phyloP scores from a whole-genome alignment of 2,113 vertebrate species.

The Boulengeromyrus knoepffleri region DNA sequence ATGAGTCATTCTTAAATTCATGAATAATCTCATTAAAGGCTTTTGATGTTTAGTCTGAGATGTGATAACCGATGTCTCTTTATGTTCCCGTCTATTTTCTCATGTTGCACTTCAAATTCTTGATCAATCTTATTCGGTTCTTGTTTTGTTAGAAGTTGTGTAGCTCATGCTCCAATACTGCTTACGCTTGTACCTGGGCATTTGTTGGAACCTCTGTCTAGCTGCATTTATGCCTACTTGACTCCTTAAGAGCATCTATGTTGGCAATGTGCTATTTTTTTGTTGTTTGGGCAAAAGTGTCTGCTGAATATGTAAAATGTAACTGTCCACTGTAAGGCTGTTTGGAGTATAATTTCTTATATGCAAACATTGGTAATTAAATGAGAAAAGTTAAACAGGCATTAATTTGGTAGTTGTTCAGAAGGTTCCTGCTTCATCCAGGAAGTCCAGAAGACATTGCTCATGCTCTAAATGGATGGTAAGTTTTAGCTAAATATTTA shows the following conservation, averaged over 20 bases:
- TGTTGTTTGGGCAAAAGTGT: neutral
- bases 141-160: neutral
- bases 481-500: neutral
- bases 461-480: neutral
- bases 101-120: neutral
- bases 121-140: neutral
- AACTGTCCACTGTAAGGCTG: neutral
- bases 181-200: neutral
- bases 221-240: neutral
- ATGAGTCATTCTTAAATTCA: neutral
- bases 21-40: neutral
- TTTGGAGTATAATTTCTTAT: neutral
- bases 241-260: neutral
- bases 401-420: neutral
- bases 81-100: neutral
- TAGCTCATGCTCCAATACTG: neutral
- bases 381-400: neutral
- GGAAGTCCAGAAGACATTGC: neutral
- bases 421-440: neutral
- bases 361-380: neutral
- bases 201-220: neutral
- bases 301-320: neutral
- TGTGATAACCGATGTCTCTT: neutral
- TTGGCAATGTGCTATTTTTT: neutral
- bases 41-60: neutral